A percentile compares a stretch with the other conserved stretches of the same genome.
Conservation (phyloP, 2,113 vertebrate genomes). For the Papio anubis region DNA sequence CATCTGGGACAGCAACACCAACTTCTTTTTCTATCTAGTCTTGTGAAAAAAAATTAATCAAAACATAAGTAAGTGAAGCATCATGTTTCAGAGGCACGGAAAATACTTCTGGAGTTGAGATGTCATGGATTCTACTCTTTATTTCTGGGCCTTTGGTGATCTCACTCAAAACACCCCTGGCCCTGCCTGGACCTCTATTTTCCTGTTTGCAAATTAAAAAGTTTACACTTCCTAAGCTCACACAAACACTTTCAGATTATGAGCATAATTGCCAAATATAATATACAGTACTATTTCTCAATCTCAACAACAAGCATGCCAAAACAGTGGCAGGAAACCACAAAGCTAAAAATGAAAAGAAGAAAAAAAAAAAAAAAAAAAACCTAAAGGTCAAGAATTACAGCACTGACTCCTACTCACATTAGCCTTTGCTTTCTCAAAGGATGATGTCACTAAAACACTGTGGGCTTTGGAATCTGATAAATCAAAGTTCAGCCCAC, state of each 20-base stretch:
- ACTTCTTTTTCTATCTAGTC: neutral
- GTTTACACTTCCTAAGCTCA: slow-evolving; percentile 14
- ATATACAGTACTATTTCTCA: slow-evolving; percentile 53
- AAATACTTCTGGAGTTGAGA: neutral
- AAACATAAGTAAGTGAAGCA: neutral
- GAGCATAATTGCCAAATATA: slow-evolving; percentile 59
- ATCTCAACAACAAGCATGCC: slow-evolving; percentile 64
- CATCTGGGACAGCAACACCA: neutral
- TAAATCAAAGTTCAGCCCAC: neutral
- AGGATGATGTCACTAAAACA: slow-evolving; percentile 45
- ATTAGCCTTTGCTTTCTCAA: slow-evolving; percentile 54
- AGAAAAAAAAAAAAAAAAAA: neutral
- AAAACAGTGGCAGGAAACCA: slow-evolving; percentile 74
- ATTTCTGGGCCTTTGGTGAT: neutral
- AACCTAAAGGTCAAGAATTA: slow-evolving; percentile 52
- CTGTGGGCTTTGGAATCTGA: neutral
- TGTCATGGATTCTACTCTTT: neutral
- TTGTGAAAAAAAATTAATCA: neutral
- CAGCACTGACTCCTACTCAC: slow-evolving; percentile 50
- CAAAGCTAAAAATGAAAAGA: slow-evolving; percentile 41
- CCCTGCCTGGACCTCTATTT: neutral
- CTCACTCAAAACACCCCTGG: neutral
- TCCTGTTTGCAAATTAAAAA: slow-evolving; percentile 47
- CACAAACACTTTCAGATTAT: slow-evolving; percentile 55
- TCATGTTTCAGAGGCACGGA: neutral